Base-by-base conservation (phyloP, 2,797 vertebrate genomes). In the Australoheros facetus region DNA sequence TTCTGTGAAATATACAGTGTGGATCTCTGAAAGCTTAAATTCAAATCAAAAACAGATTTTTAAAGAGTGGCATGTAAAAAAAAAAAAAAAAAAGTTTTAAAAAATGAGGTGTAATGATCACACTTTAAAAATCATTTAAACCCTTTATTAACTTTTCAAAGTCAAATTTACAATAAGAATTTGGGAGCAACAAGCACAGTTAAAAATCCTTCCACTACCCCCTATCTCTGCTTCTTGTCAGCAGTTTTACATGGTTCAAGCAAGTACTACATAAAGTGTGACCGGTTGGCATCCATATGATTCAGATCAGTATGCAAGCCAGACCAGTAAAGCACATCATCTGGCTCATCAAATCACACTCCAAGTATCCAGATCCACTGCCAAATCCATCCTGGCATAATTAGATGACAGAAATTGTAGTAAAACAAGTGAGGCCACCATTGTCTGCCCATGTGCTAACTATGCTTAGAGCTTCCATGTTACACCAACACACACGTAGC, bases 271-370 rank as follows among this genome's bases (percentile, higher is more conserved):
- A 60, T 54, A 56, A 45, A 45, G 12, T 60, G 37, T 62, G 73
- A 85, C 74, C 55, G 4, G 78, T 76, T 54, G 76, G 73, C 59
- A 57, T 77, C 23, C 78, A 81, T 76, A 73, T 10, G 56, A 54
- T 83, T 84, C 60, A 74, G 66, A 87, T 87, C 83, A 74, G 57
- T 45, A 30, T 32, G 57, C 39, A 79, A 76, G 77, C 75, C 76
- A 82, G 75, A 80, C 62, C 66, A 87, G 80, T 73, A 76, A 85
- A 84, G 71, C 9, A 73, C 74, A 88, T 89, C 79, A 81, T 90
- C 78, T 87, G 80, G 84, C 71, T 88, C 86, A 85, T 89, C 86
- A 90, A 87, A 85, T 80, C 64, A 71, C 77, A 84, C 79, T 87
- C 64, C 66, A 80, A 85, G 75, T 58, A 74, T 87, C 77, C 83